These are phyloP conservation scores for Boloria euphrosyne DNA, from an alignment of 2,888 invertebrate genomes.

Conservation along the genomic window DNA sequence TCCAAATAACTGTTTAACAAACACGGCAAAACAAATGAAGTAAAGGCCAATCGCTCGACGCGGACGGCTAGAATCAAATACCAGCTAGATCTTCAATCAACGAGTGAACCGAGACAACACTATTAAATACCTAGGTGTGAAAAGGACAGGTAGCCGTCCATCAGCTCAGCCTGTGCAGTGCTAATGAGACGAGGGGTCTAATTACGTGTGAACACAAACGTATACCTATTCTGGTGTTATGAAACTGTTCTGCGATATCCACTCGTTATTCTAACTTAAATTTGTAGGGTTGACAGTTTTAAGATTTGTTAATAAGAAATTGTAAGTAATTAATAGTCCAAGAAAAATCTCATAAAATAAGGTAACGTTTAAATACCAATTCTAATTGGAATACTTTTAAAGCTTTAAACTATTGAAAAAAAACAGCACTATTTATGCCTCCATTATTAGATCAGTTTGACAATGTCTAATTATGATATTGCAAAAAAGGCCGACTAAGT, in stretches of 20 bases:
- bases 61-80: slow-evolving; percentile 60
- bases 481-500: too few species aligned
- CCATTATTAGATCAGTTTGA: too few species aligned
- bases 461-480: too few species aligned
- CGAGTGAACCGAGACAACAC: slow-evolving; percentile 50
- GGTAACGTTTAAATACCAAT: too few species aligned
- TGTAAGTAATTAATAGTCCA: too few species aligned
- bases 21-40: slow-evolving; percentile 41
- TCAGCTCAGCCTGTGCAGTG: slow-evolving; percentile 55
- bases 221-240: slow-evolving; percentile 62
- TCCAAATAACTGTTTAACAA: slow-evolving; percentile 13
- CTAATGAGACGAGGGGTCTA: slow-evolving; percentile 77
- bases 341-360: too few species aligned
- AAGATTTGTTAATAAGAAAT: too few species aligned
- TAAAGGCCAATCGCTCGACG: slow-evolving; percentile 66
- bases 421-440: too few species aligned
- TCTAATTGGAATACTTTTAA: too few species aligned
- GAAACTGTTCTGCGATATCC: slow-evolving; percentile 32
- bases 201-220: slow-evolving; percentile 77
- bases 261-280: slow-evolving; percentile 25
- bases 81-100: slow-evolving; percentile 67
- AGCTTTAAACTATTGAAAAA: too few species aligned
- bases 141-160: slow-evolving; percentile 48
- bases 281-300: slow-evolving; percentile 20
- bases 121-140: slow-evolving; percentile 47